Conservation (phyloP, 2,888 invertebrate species). For the Trissolcus brochymenae region DNA sequence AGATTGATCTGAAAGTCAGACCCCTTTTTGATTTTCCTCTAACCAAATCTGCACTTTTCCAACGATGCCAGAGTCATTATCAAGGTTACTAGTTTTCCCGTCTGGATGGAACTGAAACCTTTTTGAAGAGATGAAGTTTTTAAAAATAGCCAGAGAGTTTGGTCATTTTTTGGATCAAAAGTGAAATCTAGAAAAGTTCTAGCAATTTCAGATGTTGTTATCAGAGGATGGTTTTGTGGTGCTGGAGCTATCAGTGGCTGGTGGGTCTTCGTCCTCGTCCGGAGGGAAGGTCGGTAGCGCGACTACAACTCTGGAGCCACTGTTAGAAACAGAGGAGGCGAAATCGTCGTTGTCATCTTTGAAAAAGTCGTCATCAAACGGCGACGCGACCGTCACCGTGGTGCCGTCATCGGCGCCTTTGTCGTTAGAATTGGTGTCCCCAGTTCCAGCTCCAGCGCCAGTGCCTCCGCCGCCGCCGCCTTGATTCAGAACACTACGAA, state of each 20-base stretch:
- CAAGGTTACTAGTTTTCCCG: neutral
- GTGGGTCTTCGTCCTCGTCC: constrained; percentile 79
- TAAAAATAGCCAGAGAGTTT: neutral
- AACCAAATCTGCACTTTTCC: too few relatives aligned
- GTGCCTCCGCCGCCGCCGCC: constrained; percentile 76
- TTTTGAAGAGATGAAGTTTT: neutral
- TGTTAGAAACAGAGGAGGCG: constrained; percentile 74
- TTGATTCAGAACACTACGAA: constrained; percentile 80
- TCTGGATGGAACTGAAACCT: neutral
- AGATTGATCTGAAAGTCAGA: too few relatives aligned
- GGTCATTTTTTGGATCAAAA: neutral
- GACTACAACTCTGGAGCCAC: constrained; percentile 79
- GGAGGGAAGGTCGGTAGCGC: constrained; percentile 83
- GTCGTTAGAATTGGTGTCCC: constrained; percentile 15
- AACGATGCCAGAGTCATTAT: neutral
- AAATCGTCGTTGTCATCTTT: constrained; percentile 73
- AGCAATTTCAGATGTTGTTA: constrained; percentile 28
- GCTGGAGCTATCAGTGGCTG: constrained; percentile 69
- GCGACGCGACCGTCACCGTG: constrained; percentile 74
- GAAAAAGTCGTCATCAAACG: constrained; percentile 67
- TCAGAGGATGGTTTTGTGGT: constrained; percentile 58
- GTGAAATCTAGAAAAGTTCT: neutral
- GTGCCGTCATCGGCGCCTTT: constrained; percentile 64
- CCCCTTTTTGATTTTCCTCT: too few relatives aligned
- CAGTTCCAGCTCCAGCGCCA: too few relatives aligned